A percentile compares a stretch with the other conserved stretches of the same genome.
Evolutionary conservation across 2,113 vertebrate species (phyloP).

Genomic region (Psettodes erumei): DNA sequence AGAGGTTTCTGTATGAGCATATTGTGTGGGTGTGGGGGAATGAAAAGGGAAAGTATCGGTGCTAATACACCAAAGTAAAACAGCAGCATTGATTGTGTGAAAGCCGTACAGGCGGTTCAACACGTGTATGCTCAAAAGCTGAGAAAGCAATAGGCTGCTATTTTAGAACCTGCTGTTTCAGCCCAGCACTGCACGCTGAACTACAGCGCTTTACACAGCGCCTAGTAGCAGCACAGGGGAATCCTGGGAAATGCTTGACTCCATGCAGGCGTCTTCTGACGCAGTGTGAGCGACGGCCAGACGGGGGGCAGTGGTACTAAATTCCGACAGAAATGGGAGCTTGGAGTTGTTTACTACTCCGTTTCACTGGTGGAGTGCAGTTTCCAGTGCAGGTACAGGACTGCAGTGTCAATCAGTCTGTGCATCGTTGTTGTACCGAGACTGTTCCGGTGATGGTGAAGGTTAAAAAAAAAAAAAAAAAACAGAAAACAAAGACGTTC

Average conservation of each 20-base stretch:
- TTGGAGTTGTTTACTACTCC: conserved; percentile 1
- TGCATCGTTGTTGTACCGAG: background rate
- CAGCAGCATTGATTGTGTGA: conserved; percentile 10
- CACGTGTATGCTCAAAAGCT: background rate
- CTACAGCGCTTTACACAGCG: conserved; percentile 5
- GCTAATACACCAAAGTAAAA: conserved; percentile 11
- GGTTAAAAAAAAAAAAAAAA: background rate
- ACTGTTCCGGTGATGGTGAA: background rate
- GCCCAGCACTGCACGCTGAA: background rate
- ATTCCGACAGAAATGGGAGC: conserved; percentile 21
- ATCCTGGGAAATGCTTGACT: background rate
- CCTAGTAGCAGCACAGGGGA: background rate
- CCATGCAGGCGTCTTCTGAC: conserved; percentile 23
- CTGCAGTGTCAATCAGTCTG: background rate
- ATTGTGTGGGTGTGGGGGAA: background rate
- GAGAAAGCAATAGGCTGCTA: background rate
- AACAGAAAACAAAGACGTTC: background rate
- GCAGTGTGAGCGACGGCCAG: background rate
- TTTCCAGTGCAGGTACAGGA: background rate
- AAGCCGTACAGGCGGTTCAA: background rate
- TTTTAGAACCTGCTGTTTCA: background rate
- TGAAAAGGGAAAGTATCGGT: background rate
- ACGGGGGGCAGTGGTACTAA: background rate
- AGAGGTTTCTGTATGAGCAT: conserved; percentile 4
- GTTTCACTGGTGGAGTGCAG: background rate